Conservation (phyloP, 2,113 vertebrate species). For the Empidonax traillii region DNA sequence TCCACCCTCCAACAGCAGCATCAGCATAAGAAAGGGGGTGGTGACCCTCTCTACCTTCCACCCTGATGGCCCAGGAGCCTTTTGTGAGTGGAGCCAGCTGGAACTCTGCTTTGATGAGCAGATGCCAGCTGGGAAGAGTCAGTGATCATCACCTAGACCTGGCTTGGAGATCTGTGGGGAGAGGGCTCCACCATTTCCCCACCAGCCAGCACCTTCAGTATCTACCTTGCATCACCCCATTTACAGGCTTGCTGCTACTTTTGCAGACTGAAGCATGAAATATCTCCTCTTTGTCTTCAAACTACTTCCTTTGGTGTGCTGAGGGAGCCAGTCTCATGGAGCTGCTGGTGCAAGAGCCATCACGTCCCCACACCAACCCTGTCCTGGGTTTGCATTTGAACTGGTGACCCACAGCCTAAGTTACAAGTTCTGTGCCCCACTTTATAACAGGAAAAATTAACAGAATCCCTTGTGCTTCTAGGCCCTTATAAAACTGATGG, state of each 20-base stretch:
- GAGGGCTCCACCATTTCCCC: not conserved
- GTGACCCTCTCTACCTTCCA: not conserved
- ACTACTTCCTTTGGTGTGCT: accelerated
- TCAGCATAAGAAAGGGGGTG: not conserved
- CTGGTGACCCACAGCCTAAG: not conserved
- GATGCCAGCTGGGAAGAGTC: not conserved
- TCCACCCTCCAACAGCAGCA: not conserved
- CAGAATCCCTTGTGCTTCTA: not conserved
- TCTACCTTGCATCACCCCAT: not conserved
- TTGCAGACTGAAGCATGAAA: not conserved
- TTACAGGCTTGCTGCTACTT: not conserved
- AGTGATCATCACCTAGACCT: not conserved
- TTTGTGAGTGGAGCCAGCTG: no score
- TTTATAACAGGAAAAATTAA: not conserved
- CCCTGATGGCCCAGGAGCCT: not conserved
- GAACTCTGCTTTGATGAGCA: not conserved
- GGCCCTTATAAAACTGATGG: constrained; percentile 11
- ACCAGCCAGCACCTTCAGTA: accelerated
- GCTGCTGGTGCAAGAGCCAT: not conserved
- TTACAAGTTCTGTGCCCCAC: not conserved
- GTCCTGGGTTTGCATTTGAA: constrained; percentile 26
- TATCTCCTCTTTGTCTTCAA: not conserved
- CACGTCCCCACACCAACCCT: not conserved
- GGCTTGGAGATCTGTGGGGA: not conserved
- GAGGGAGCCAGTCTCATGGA: not conserved